phyloP scores from a whole-genome alignment of 2,113 vertebrate species.

The Podiceps cristatus region DNA sequence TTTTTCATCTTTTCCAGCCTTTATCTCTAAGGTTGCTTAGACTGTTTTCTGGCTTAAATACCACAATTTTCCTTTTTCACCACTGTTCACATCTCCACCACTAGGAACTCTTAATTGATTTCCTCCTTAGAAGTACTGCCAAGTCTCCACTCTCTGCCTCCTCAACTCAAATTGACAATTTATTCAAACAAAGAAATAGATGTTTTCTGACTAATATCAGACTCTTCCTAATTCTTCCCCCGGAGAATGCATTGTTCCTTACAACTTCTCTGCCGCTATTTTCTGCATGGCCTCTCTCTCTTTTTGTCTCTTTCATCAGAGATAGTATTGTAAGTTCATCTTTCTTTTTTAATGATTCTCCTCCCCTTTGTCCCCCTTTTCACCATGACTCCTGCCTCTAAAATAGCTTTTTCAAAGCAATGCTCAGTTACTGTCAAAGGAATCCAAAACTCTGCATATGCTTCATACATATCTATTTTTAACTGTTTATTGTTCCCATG shows the following conservation, averaged over 20 bases:
- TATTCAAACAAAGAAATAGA: neutral
- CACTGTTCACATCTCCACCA: neutral
- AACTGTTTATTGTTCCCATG: neutral
- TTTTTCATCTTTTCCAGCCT: neutral
- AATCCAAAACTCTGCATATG: neutral
- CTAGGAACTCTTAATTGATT: neutral
- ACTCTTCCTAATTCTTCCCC: neutral
- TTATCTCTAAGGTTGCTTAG: neutral
- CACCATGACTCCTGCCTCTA: neutral
- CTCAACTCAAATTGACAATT: neutral
- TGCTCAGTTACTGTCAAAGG: neutral
- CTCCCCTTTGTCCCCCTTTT: neutral
- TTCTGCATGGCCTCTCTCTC: neutral
- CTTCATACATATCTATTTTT: neutral
- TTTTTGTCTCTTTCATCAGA: neutral
- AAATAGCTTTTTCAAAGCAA: slow-evolving; percentile 1
- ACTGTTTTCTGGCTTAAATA: neutral
- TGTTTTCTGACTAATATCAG: neutral
- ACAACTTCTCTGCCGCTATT: neutral
- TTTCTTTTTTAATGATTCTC: neutral
- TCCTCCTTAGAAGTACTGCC: neutral
- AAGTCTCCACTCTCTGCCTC: neutral
- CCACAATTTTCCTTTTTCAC: neutral
- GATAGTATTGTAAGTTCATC: neutral
- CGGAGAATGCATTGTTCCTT: neutral